Evolutionary conservation across 2,888 invertebrate genomes (phyloP), one percentile per base, ranked within the genome.

Genomic region (Hypena proboscidalis): DNA sequence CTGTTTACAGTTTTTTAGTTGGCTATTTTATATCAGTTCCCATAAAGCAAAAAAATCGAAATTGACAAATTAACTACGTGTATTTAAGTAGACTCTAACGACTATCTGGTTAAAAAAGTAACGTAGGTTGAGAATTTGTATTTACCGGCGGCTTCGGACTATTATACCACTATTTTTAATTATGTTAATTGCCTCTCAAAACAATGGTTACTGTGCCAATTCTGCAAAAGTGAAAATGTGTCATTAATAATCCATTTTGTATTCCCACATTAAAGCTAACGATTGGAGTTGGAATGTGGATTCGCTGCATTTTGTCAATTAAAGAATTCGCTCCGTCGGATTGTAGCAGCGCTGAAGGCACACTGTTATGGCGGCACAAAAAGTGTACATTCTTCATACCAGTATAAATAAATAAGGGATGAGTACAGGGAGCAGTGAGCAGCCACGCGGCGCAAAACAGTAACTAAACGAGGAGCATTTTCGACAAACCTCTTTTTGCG

Each of bases 391-490:
- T 85, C 89, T 76, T 87, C 82, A 83, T 88, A 85, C 85, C 86
- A 77, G 86, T 85, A 86, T 87, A 87, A 85, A 89, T 89, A 90
- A 90, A 90, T 89, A 90, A 88, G 85, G 85, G 86, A 89, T 90
- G 89, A 89, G 86, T 83, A 76, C 79, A 70, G 72, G 60, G 74
- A 74, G 71, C 70, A 72, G 75, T 66, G 69, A 58, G 67, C 63
- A 68, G 67, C 67, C 70, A 71, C 76, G 61, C 76, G 66, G 74
- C 71, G 72, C 76, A 69, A 77, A 56, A 81, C n/a, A n/a, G n/a
- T n/a, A n/a, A n/a, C 83, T 83, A 80, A 84, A 82, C 78, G 83
- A 80, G 79, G 70, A 76, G 76, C 83, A 85, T 89, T 90, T 90
- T 90, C 82, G 90, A 89, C 89, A 85, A 89, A 89, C 83, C 74